phyloP scores from a whole-genome alignment of 2,113 vertebrate species.

The Cichladusa arquata region DNA sequence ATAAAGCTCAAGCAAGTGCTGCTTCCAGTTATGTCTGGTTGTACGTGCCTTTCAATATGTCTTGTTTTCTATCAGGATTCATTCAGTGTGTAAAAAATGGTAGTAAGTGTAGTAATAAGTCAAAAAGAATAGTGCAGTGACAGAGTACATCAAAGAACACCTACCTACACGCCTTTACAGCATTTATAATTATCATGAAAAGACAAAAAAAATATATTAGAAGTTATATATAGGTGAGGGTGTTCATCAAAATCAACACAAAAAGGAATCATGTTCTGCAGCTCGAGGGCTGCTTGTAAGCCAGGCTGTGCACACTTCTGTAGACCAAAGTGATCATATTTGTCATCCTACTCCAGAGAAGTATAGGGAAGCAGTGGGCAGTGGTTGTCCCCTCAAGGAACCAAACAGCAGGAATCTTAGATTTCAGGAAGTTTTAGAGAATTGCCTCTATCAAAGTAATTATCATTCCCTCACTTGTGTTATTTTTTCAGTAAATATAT shows the following conservation, averaged over 20 bases:
- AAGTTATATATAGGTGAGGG: not conserved
- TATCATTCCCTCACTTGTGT: not conserved
- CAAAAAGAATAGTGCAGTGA: not conserved
- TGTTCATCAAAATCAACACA: not conserved
- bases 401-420: not conserved
- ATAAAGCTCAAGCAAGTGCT: not conserved
- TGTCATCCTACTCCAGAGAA: not conserved
- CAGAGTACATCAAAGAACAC: not conserved
- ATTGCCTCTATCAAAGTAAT: not conserved
- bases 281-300: not conserved
- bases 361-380: not conserved
- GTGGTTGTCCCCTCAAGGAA: not conserved
- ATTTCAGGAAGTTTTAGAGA: not conserved
- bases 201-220: not conserved
- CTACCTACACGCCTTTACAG: not conserved
- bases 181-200: not conserved
- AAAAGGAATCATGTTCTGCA: not conserved
- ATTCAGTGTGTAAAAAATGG: not conserved
- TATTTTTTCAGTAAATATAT: not conserved
- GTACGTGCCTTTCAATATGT: accelerated
- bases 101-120: not conserved
- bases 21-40: not conserved
- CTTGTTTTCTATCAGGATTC: not conserved
- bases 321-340: not conserved
- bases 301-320: not conserved